These are phyloP conservation scores for Leptarthrus brevirostris DNA, from an alignment of 2,888 invertebrate genomes.

Conservation along the genomic window DNA sequence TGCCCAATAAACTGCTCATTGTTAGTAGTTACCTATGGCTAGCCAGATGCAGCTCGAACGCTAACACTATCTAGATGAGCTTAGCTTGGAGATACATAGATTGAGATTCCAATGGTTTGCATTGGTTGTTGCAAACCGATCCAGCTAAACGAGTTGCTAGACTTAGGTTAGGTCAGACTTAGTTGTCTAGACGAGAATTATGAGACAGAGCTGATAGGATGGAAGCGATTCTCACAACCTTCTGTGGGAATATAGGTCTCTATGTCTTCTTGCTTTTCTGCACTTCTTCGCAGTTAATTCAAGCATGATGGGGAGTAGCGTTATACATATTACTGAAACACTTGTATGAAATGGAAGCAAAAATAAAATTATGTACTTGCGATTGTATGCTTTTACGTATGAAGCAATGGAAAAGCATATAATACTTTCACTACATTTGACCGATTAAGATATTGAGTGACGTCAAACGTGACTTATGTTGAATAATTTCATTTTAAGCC, in stretches of 20 bases:
- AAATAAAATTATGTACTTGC: neutral
- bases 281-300: slow-evolving; percentile 16
- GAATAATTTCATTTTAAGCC: too few species aligned
- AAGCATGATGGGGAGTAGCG: neutral
- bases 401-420: neutral
- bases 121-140: neutral
- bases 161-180: slow-evolving; percentile 20
- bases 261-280: slow-evolving; percentile 13
- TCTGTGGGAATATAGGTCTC: slow-evolving; percentile 29
- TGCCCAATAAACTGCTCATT: neutral
- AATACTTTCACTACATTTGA: neutral
- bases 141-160: neutral
- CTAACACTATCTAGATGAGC: neutral
- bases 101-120: neutral
- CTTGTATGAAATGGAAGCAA: neutral
- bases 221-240: slow-evolving; percentile 18
- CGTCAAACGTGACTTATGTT: too few species aligned
- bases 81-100: neutral
- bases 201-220: neutral
- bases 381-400: neutral
- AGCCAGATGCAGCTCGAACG: neutral
- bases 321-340: neutral
- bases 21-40: neutral
- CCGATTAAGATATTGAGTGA: too few species aligned
- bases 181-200: slow-evolving; percentile 22